These are phyloP conservation scores for Fopius arisanus DNA, from an alignment of 1,140 invertebrate species.

Conservation along the genomic window DNA sequence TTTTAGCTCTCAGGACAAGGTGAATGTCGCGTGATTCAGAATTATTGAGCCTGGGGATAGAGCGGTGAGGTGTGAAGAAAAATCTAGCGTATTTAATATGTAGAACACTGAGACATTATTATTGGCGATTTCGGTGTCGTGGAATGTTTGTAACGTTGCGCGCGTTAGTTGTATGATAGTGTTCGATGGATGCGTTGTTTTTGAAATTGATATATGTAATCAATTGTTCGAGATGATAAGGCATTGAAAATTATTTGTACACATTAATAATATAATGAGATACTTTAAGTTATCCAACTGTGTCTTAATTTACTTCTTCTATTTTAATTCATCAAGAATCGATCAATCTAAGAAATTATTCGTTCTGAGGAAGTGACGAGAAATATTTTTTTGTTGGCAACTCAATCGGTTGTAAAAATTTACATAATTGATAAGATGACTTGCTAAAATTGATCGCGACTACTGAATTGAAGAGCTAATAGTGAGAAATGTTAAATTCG, in stretches of 20 bases:
- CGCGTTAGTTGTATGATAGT: neutral
- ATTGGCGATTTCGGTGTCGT: neutral
- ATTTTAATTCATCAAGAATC: neutral
- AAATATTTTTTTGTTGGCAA: no score
- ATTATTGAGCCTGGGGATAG: neutral
- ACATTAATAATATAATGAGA: conserved; percentile 20
- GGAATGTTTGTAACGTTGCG: neutral
- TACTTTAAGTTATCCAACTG: conserved; percentile 25
- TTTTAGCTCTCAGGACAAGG: neutral
- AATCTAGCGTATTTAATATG: no score
- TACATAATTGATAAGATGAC: no score
- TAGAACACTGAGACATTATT: no score
- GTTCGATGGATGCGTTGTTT: neutral
- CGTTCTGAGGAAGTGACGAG: no score
- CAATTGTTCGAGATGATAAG: neutral
- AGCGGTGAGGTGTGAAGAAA: neutral
- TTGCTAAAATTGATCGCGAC: no score
- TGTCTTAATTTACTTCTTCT: conserved; percentile 8
- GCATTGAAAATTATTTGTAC: conserved; percentile 27
- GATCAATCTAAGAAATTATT: no score
- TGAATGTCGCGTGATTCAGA: conserved; percentile 1
- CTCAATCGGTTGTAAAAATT: no score
- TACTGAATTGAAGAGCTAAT: no score
- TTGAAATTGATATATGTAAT: neutral
- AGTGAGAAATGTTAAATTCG: no score